Percentiles rank a stretch among this genome's conserved stretches.
Evolutionary conservation across 2,888 invertebrate species (phyloP).

Genomic region (Heterodera filipjevi): DNA sequence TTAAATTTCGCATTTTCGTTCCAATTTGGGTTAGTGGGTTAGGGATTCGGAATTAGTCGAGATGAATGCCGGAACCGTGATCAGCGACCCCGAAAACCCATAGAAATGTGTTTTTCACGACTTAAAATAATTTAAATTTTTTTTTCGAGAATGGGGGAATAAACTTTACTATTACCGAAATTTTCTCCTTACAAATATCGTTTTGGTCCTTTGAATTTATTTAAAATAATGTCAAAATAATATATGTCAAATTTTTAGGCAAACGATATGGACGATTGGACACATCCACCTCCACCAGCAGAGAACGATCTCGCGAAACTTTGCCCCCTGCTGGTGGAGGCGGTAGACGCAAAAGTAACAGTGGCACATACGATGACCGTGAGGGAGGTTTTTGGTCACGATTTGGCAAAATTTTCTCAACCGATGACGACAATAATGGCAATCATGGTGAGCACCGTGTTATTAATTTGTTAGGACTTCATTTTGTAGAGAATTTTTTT

Average conservation of each 20-base stretch:
- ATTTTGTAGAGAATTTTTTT: neutral
- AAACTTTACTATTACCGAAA: too few relatives aligned
- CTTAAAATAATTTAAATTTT: too few relatives aligned
- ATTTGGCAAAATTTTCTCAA: neutral
- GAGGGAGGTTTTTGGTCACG: neutral
- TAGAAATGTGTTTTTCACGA: too few relatives aligned
- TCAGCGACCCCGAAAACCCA: too few relatives aligned
- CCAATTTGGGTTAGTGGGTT: neutral
- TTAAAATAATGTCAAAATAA: too few relatives aligned
- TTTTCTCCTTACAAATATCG: too few relatives aligned
- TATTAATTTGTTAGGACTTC: neutral
- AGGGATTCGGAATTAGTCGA: neutral
- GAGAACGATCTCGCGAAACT: neutral
- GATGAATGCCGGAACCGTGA: too few relatives aligned
- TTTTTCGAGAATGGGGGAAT: too few relatives aligned
- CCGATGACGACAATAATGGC: neutral
- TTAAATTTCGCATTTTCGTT: neutral
- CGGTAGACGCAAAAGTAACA: neutral
- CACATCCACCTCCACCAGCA: neutral
- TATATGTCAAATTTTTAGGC: neutral
- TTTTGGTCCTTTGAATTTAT: too few relatives aligned
- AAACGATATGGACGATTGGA: constrained; percentile 1
- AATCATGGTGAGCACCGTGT: neutral
- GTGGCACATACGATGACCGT: constrained; percentile 1
- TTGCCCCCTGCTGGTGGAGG: neutral